Evolutionary conservation across 2,797 vertebrate species (phyloP).

Genomic region (Melanotaenia maccullochi): DNA sequence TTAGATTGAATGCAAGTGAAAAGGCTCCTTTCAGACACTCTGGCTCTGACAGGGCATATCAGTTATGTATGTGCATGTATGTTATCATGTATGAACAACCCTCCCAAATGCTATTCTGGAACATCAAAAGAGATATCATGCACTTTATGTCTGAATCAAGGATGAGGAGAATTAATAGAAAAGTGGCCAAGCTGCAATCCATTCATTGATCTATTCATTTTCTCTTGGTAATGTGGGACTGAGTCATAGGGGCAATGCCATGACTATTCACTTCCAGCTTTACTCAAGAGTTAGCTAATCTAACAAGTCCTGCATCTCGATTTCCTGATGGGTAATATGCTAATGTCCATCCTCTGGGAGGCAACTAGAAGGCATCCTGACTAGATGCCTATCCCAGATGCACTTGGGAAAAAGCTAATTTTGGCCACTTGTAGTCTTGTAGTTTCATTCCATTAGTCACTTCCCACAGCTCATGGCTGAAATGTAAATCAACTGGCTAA

Average conservation of each 20-base stretch:
- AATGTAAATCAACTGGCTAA: background rate
- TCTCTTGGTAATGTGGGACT: background rate
- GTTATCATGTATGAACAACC: background rate
- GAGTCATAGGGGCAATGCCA: background rate
- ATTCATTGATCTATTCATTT: background rate
- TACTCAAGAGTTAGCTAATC: background rate
- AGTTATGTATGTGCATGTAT: too few species aligned
- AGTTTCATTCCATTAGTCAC: background rate
- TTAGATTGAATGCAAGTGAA: background rate
- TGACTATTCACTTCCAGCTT: background rate
- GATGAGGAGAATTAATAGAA: background rate
- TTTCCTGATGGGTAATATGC: background rate
- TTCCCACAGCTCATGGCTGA: background rate
- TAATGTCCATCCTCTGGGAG: background rate
- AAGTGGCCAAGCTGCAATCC: background rate
- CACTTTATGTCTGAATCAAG: background rate
- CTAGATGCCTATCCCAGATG: background rate
- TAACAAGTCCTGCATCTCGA: background rate
- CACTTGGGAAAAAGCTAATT: background rate
- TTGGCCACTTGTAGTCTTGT: background rate
- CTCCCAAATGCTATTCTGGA: too few species aligned
- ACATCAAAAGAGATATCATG: too few species aligned
- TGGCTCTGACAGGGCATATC: background rate
- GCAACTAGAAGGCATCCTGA: background rate
- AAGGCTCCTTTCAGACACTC: background rate